Conservation (phyloP, 2,888 invertebrate genomes). For the Apamea monoglypha region DNA sequence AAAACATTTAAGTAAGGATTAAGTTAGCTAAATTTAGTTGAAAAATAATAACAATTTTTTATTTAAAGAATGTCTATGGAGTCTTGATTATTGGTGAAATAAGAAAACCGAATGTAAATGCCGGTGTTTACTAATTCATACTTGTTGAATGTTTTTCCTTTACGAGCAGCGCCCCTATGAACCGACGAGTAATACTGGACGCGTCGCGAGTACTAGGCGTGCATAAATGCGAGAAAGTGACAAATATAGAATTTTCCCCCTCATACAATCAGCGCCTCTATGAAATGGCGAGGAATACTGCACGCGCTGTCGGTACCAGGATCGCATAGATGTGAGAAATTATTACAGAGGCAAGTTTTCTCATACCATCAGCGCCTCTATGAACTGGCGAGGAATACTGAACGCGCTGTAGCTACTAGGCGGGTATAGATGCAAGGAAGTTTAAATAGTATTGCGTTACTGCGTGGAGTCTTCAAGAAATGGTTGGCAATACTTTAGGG, state of each 20-base stretch:
- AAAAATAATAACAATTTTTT: neutral
- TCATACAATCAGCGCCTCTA: slow-evolving; percentile 12
- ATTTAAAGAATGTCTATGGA: neutral
- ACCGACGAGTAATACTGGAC: slow-evolving; percentile 2
- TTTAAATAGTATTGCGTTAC: neutral
- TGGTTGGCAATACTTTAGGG: neutral
- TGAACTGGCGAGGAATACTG: slow-evolving; percentile 1
- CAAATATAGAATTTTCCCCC: neutral
- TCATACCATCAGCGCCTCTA: slow-evolving; percentile 6
- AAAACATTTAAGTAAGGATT: neutral
- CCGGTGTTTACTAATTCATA: slow-evolving; percentile 6
- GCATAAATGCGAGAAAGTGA: slow-evolving; percentile 14
- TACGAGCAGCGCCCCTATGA: neutral
- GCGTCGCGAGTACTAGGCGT: slow-evolving; percentile 32
- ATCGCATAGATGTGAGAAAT: slow-evolving; percentile 10
- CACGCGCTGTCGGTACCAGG: slow-evolving; percentile 23
- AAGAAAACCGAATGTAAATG: slow-evolving; percentile 15
- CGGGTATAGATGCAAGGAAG: slow-evolving; percentile 8
- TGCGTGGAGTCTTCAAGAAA: neutral
- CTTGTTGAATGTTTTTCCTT: slow-evolving; percentile 41
- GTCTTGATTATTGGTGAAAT: neutral
- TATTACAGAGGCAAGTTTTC: neutral
- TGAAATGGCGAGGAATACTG: slow-evolving; percentile 34
- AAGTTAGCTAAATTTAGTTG: no score
- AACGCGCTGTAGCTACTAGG: slow-evolving; percentile 22